These are phyloP conservation scores for Solea senegalensis DNA, from an alignment of 2,113 vertebrate species.

Conservation along the genomic window DNA sequence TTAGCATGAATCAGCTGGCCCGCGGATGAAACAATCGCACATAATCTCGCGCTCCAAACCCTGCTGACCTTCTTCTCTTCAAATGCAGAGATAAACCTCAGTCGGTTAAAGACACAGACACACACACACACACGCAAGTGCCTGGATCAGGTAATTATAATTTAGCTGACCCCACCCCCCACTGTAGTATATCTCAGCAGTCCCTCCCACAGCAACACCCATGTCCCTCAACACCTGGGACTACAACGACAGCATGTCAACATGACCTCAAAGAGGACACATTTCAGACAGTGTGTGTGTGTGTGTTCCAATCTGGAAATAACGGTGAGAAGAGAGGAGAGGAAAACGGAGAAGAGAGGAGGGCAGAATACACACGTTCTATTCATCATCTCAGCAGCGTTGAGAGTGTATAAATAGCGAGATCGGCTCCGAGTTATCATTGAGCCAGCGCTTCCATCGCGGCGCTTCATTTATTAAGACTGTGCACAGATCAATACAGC, in stretches of 20 bases:
- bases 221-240: slow-evolving; percentile 66
- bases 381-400: slow-evolving; percentile 68
- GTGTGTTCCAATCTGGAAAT: slow-evolving; percentile 38
- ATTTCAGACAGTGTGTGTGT: slow-evolving; percentile 36
- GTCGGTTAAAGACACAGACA: slow-evolving; percentile 48
- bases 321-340: background rate
- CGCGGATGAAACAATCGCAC: slow-evolving; percentile 71
- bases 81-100: slow-evolving; percentile 66
- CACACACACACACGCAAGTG: slow-evolving; percentile 3
- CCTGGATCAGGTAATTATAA: slow-evolving; percentile 3
- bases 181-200: slow-evolving; percentile 51
- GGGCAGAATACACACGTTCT: slow-evolving; percentile 28
- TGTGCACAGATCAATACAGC: slow-evolving; percentile 73
- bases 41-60: slow-evolving; percentile 76
- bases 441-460: slow-evolving; percentile 64
- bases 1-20: slow-evolving; percentile 76
- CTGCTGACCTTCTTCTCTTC: slow-evolving; percentile 75
- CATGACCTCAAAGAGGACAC: slow-evolving; percentile 62
- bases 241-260: slow-evolving; percentile 67
- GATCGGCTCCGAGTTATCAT: slow-evolving; percentile 64
- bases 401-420: slow-evolving; percentile 63
- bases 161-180: slow-evolving; percentile 18
- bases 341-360: background rate
- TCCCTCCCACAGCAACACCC: slow-evolving; percentile 56
- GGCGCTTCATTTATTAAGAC: slow-evolving; percentile 79